Conservation (phyloP, 64 coral and sea anemone species). For the Stichodactyla helianthus region DNA sequence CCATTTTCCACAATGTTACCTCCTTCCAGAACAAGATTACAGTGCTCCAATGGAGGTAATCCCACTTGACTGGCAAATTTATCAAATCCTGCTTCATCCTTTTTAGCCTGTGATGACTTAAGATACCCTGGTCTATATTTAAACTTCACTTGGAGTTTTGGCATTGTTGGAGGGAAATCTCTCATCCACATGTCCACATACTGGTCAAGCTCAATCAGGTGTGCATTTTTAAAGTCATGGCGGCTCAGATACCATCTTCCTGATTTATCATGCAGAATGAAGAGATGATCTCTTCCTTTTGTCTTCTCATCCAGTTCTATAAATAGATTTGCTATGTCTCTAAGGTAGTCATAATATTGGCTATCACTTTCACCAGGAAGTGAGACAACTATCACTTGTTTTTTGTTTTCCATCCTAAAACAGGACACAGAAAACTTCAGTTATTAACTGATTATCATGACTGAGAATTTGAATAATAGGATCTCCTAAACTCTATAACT, state of each 20-base stretch:
- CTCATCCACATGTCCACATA: constrained; percentile 57
- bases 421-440: neutral
- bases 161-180: constrained; percentile 51
- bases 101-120: constrained; percentile 27
- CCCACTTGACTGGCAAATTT: constrained; percentile 18
- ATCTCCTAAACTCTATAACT: too few relatives aligned
- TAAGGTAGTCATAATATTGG: constrained; percentile 25
- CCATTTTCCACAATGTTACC: constrained; percentile 84
- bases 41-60: constrained; percentile 22
- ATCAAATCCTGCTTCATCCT: constrained; percentile 17
- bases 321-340: constrained; percentile 15
- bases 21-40: constrained; percentile 57
- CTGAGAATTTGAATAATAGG: too few relatives aligned
- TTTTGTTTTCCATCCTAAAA: constrained; percentile 26
- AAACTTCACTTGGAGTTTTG: constrained; percentile 49
- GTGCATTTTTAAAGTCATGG: constrained; percentile 45
- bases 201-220: constrained; percentile 39
- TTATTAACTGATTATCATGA: too few relatives aligned
- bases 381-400: constrained; percentile 52
- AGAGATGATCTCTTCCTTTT: constrained; percentile 37
- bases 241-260: constrained; percentile 24
- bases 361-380: constrained; percentile 26
- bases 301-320: constrained; percentile 49
- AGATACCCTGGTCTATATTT: constrained; percentile 39
- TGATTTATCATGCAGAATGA: constrained; percentile 57